These are phyloP conservation scores for Poicephalus gulielmi DNA, from an alignment of 2,113 vertebrate species.

Conservation along the genomic window DNA sequence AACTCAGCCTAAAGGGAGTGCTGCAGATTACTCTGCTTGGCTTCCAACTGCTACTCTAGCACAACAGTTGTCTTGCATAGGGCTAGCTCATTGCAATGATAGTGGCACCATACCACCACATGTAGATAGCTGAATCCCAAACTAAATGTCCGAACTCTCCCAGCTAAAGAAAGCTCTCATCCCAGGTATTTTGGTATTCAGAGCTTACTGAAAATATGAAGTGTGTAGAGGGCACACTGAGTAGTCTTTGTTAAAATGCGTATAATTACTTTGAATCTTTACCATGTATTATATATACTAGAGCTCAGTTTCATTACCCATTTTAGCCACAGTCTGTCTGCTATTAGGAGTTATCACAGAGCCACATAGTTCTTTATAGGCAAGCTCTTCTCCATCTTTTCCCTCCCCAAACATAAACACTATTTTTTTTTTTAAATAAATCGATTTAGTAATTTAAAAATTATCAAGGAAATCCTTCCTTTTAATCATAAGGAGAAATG, in stretches of 20 bases:
- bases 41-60: neutral
- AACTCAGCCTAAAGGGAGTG: neutral
- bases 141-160: neutral
- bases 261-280: neutral
- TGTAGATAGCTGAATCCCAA: neutral
- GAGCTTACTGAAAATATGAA: neutral
- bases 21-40: neutral
- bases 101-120: neutral
- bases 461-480: neutral
- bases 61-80: neutral
- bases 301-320: neutral
- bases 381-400: neutral
- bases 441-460: neutral
- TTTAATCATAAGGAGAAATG: neutral
- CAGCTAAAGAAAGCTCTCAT: neutral
- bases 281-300: neutral
- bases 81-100: fast-evolving
- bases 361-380: neutral
- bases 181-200: neutral
- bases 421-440: neutral
- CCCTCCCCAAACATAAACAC: neutral
- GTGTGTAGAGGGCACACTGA: neutral
- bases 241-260: neutral
- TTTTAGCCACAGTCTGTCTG: neutral
- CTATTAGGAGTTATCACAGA: neutral